Base-by-base conservation (phyloP, 1,140 invertebrate genomes). In the Frieseomelitta varia region DNA sequence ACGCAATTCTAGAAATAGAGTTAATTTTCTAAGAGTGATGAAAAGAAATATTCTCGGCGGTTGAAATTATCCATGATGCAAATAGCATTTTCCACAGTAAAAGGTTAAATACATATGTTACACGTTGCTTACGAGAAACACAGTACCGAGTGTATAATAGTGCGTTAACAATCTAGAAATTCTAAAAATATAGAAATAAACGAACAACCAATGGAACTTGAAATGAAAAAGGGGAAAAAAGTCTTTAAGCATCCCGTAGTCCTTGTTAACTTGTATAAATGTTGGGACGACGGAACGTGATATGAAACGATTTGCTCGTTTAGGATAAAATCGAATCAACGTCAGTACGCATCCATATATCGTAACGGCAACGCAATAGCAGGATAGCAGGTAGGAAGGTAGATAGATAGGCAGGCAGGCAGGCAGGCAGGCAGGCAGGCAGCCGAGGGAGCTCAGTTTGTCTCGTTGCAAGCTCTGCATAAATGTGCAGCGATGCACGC, bases 401-500 rank as follows among this genome's bases (percentile, higher is more conserved):
- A 55, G 53, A 14, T 17, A 55, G 53, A 6, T 6, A 55, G 53
- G 15, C 1, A 56, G 55, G 55, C 1, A 56, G 55, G 11, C 21
- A 56, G n/a, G 19, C 51, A 56, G 11, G 24, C 21, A 76, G 39
- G 17, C 11, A 30, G 75, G 30, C 30, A 61, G 75, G 55, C n/a
- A 53, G 24, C 53, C n/a, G 80, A 56, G 63, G 74, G 39, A 69
- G 74, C 65, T 69, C 65, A 53, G 78, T 84, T 87, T 75, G 85
- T 87, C 81, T 87, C 63, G 75, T 65, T 61, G 65, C 74, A 78
- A 63, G 68, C 58, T 12, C 73, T 74, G 80, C 86, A 79, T 84
- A 87, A 88, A 88, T 83, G 86, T 87, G 85, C 87, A 83, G 74
- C 87, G 76, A 80, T 88, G 85, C 81, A 84, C 71, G 71, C 80